phyloP scores from a whole-genome alignment of 2,797 vertebrate species.

The Triplophysa bombifrons region DNA sequence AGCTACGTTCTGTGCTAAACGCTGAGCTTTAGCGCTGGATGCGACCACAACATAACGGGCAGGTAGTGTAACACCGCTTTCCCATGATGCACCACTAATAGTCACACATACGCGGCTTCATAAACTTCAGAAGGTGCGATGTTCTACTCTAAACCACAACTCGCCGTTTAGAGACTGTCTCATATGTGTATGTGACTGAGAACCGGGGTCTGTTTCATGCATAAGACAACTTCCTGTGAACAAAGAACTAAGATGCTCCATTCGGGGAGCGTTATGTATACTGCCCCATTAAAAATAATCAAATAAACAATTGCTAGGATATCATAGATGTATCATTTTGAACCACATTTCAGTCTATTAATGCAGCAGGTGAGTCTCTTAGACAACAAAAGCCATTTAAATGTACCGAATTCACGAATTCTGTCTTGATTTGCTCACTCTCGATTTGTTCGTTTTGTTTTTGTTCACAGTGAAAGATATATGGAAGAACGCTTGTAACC shows the following conservation, averaged over 20 bases:
- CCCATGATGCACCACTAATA: constrained; percentile 48
- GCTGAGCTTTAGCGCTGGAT: neutral
- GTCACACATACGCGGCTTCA: constrained; percentile 38
- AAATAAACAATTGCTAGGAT: neutral
- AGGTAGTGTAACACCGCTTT: neutral
- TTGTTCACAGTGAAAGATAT: too few relatives aligned
- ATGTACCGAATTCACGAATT: too few relatives aligned
- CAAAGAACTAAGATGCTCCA: constrained; percentile 32
- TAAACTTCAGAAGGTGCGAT: constrained; percentile 71
- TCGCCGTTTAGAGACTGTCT: constrained; percentile 64
- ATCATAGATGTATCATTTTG: neutral
- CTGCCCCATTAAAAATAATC: neutral
- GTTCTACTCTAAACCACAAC: constrained; percentile 72
- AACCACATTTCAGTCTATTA: neutral
- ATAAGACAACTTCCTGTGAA: constrained; percentile 71
- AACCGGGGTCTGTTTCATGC: neutral
- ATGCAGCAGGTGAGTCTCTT: neutral
- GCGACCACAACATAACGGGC: constrained; percentile 27
- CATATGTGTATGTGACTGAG: constrained; percentile 43
- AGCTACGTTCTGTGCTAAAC: neutral
- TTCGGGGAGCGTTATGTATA: neutral
- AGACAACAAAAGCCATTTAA: too few relatives aligned
- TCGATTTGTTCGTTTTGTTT: too few relatives aligned
- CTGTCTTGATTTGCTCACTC: too few relatives aligned
- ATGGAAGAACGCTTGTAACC: too few relatives aligned